Evolutionary conservation across 2,888 invertebrate genomes (phyloP), one percentile per base, ranked within the genome.

Genomic region (Neoascia interrupta): DNA sequence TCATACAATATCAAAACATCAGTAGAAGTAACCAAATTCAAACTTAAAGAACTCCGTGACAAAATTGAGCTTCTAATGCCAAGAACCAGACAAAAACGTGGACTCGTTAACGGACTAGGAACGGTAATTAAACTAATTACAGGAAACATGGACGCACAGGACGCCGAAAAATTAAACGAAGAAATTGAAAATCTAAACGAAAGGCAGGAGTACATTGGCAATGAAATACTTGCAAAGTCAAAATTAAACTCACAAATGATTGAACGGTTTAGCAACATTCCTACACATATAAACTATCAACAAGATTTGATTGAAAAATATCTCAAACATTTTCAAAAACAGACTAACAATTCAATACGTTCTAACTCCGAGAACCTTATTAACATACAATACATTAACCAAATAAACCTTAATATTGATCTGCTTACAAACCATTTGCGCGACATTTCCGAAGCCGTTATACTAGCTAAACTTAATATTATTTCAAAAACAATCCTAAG

Each of bases 21-120:
- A n/a, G n/a, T 21, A 61, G n/a, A n/a, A 54, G 19, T 23, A 61
- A 61, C 36, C 18, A 51, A 45, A 18, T 37, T 61, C 21, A 53
- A 64, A 53, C 34, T 66, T 0, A 34, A n/a, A 53, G 66, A 54
- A 18, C 41, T 66, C 10, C n/a, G 19, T 19, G 19, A 41, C 10
- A 45, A 66, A 54, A 23, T 66, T 26, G 34, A 43, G 15, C 1
- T 26, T 45, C 13, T 66, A 37, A 23, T 15, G 34, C 26, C 54
- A 13, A 36, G 16, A 2, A 34, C 23, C 2, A 51, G 47, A 53
- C 41, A 37, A 3, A 68, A 34, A 68, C 37, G 49, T 58, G 39
- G 68, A n/a, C 47, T 58, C 3, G 39, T 56, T 31, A 21, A 58
- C 41, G 49, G 58, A 51, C 51, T 69, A 39, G 69, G 68, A 8